A percentile compares a stretch with the other conserved stretches of the same genome.
phyloP scores from a whole-genome alignment of 1,140 invertebrate genomes.

The Antheraea pernyi region DNA sequence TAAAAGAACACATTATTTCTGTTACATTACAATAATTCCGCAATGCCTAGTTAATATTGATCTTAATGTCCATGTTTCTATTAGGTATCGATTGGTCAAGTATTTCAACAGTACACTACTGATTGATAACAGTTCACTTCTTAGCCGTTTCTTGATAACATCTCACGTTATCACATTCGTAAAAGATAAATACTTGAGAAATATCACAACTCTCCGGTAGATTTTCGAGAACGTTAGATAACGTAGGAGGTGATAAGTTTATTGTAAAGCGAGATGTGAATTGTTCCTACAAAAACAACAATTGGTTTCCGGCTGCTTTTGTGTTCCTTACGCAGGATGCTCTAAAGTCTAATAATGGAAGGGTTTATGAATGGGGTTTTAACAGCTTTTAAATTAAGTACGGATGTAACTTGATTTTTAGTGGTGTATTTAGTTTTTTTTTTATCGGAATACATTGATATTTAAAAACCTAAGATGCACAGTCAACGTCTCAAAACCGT shows the following conservation, averaged over 20 bases:
- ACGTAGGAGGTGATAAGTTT: conserved; percentile 22
- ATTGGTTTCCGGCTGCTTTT: conserved; percentile 27
- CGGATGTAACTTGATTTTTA: no score
- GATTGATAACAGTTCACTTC: not conserved
- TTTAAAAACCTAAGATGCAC: no score
- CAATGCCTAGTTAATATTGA: no score
- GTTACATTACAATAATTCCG: no score
- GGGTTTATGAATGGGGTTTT: not conserved
- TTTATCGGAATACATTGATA: no score
- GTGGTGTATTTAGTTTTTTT: no score
- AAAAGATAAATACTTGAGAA: conserved; percentile 34
- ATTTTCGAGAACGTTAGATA: conserved; percentile 18
- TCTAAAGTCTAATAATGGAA: not conserved
- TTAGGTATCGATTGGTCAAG: not conserved
- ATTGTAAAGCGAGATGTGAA: conserved; percentile 18
- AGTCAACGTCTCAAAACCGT: no score
- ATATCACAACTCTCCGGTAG: conserved; percentile 37
- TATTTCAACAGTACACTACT: not conserved
- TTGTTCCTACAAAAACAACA: conserved; percentile 1
- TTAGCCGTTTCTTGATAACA: not conserved
- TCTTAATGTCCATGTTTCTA: not conserved
- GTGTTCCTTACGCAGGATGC: conserved; percentile 1
- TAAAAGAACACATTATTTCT: no score
- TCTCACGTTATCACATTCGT: conserved; percentile 26
- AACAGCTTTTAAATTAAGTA: not conserved